A percentile compares a stretch with the other conserved stretches of the same genome.
These are phyloP conservation scores for Pachypsylla venusta DNA, from an alignment of 1,140 invertebrate species.

Conservation along the genomic window DNA sequence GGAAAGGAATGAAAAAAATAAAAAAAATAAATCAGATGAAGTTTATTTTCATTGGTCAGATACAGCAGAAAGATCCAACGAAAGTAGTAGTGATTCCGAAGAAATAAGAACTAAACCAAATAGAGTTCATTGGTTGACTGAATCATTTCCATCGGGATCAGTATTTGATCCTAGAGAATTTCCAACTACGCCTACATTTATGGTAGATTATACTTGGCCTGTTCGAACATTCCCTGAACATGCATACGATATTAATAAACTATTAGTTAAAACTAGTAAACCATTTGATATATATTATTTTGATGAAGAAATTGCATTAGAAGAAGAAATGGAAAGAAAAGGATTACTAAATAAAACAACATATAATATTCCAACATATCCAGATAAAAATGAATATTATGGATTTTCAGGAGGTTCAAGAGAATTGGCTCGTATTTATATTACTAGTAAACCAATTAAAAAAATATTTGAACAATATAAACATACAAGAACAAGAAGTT, in stretches of 20 bases:
- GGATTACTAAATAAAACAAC: background rate
- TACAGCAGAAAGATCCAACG: too few species aligned
- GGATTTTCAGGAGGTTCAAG: background rate
- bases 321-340: background rate
- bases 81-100: too few species aligned
- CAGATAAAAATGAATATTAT: conserved; percentile 4
- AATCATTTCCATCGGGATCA: background rate
- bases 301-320: background rate
- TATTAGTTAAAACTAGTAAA: background rate
- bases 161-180: background rate
- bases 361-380: background rate
- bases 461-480: conserved; percentile 1
- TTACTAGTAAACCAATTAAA: background rate
- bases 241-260: background rate
- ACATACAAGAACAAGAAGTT: background rate
- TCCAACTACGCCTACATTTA: too few species aligned
- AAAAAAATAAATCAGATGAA: too few species aligned
- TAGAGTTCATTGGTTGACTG: too few species aligned
- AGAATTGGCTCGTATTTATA: background rate
- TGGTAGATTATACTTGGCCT: too few species aligned
- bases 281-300: background rate
- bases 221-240: too few species aligned
- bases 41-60: too few species aligned
- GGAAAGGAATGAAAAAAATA: too few species aligned
- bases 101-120: too few species aligned